Percentiles rank a stretch among this genome's conserved stretches.
These are phyloP conservation scores for Phyto melanocephala DNA, from an alignment of 2,888 invertebrate species.

Conservation along the genomic window DNA sequence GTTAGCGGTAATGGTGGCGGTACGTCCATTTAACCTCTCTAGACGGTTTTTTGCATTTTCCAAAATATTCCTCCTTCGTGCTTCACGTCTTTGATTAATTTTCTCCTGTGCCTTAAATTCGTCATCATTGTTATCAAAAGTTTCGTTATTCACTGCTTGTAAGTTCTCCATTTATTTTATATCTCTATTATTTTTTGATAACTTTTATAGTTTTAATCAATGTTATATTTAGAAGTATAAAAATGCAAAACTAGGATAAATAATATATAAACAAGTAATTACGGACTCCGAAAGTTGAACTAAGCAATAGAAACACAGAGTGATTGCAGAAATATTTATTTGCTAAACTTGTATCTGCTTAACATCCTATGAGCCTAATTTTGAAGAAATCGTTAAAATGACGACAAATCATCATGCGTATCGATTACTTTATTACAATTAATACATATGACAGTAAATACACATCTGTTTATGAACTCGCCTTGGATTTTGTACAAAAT, in stretches of 20 bases:
- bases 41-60: constrained; percentile 66
- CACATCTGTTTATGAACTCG: too few relatives aligned
- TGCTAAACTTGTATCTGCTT: too few relatives aligned
- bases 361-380: too few relatives aligned
- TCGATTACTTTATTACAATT: too few relatives aligned
- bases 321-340: too few relatives aligned
- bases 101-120: constrained; percentile 60
- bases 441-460: too few relatives aligned
- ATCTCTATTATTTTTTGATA: not conserved
- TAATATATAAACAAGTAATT: constrained; percentile 11
- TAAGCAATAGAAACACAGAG: constrained; percentile 8
- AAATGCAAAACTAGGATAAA: constrained; percentile 36
- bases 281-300: not conserved
- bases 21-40: constrained; percentile 59
- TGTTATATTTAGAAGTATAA: constrained; percentile 32
- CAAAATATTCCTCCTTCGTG: constrained; percentile 63
- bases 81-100: constrained; percentile 58
- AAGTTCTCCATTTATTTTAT: constrained; percentile 38
- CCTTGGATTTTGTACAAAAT: too few relatives aligned
- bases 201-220: not conserved
- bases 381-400: too few relatives aligned
- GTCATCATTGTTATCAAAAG: constrained; percentile 1
- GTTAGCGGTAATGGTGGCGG: not conserved
- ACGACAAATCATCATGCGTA: too few relatives aligned
- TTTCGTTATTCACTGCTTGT: constrained; percentile 23